Percentiles rank a stretch among this genome's conserved stretches.
phyloP scores from a whole-genome alignment of 1,140 invertebrate genomes.

The Paramacrobiotus metropolitanus region DNA sequence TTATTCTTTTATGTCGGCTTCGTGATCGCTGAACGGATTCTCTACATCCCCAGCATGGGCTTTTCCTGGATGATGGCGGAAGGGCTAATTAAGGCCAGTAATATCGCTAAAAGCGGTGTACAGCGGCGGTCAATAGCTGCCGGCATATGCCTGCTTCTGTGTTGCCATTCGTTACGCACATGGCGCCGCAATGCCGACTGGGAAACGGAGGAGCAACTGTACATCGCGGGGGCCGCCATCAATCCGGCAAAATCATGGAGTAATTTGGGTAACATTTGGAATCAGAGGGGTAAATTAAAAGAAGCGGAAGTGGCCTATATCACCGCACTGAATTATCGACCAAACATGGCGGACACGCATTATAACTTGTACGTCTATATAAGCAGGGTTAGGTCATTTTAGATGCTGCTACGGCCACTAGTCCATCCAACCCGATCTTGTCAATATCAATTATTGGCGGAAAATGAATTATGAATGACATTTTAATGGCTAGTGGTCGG shows the following conservation, averaged over 20 bases:
- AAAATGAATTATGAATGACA: constrained; percentile 2
- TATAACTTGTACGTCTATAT: constrained; percentile 82
- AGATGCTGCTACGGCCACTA: too few relatives aligned
- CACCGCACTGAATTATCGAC: constrained; percentile 55
- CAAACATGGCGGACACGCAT: constrained; percentile 88
- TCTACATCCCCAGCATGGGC: constrained; percentile 3
- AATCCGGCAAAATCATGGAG: constrained; percentile 64
- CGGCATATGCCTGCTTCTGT: constrained; percentile 10
- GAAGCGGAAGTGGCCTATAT: constrained; percentile 69
- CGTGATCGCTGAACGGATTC: background rate
- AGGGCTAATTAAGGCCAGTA: background rate
- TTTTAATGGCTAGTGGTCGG: background rate
- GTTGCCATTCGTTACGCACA: constrained; percentile 30
- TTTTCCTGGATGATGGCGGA: background rate
- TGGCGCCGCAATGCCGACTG: constrained; percentile 63
- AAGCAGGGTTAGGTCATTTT: too few relatives aligned
- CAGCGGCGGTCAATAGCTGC: constrained; percentile 6
- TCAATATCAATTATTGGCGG: background rate
- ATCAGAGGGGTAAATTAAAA: constrained; percentile 47
- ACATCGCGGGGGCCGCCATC: constrained; percentile 60
- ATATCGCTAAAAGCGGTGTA: background rate
- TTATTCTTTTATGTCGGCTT: constrained; percentile 1
- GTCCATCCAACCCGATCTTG: background rate
- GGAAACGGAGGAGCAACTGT: constrained; percentile 72
- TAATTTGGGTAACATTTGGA: constrained; percentile 56